These are phyloP conservation scores for Emys orbicularis DNA, from an alignment of 2,797 vertebrate species.

Conservation along the genomic window DNA sequence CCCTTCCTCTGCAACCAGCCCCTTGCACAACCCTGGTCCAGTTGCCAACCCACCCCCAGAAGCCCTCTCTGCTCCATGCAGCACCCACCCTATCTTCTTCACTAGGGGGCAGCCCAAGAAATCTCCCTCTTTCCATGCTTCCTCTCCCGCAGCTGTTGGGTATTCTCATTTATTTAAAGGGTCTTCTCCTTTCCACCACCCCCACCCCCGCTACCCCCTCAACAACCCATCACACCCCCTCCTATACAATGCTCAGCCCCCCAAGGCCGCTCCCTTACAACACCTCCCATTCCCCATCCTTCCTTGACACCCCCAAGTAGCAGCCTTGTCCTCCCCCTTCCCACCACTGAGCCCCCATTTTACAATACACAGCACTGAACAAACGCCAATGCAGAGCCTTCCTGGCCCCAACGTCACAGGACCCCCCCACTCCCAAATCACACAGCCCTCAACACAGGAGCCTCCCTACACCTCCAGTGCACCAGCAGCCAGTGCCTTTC, in stretches of 20 bases:
- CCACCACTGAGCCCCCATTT: too few relatives aligned
- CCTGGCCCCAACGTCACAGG: background rate
- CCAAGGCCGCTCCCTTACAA: background rate
- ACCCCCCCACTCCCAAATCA: background rate
- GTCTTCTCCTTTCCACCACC: background rate
- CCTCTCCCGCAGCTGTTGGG: background rate
- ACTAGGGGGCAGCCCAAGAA: background rate
- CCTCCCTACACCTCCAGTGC: conserved; percentile 68
- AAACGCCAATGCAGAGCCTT: background rate
- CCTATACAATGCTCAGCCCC: background rate
- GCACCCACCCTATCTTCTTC: background rate
- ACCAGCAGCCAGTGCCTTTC: background rate
- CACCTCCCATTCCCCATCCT: background rate
- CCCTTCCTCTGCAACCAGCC: background rate
- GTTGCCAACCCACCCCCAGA: background rate
- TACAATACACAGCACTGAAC: background rate
- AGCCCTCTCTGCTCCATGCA: background rate
- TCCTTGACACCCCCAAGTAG: background rate
- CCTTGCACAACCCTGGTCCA: background rate
- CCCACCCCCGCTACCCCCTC: background rate
- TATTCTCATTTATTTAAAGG: conserved; percentile 22
- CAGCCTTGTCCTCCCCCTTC: background rate
- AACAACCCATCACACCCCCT: background rate
- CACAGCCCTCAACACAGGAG: background rate
- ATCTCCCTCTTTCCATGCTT: background rate